These are phyloP conservation scores for Phylloscopus whistleri DNA, from an alignment of 2,113 vertebrate genomes.

Conservation along the genomic window DNA sequence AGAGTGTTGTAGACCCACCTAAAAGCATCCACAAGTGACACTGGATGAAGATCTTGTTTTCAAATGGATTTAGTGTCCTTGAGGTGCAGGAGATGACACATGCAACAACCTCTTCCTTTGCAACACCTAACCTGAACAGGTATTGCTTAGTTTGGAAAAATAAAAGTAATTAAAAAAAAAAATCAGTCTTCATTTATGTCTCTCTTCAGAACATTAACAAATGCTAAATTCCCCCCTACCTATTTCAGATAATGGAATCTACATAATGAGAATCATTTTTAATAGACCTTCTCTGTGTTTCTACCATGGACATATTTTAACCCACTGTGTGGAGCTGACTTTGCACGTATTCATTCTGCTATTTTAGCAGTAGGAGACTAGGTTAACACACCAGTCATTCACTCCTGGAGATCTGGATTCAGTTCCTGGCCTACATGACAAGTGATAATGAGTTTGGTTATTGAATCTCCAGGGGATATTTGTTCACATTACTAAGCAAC, in stretches of 20 bases:
- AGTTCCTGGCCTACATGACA: slow-evolving; percentile 63
- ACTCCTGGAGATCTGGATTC: slow-evolving; percentile 62
- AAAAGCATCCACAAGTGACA: not conserved
- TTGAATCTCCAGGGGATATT: slow-evolving; percentile 66
- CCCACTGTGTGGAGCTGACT: slow-evolving; percentile 5
- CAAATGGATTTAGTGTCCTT: not conserved
- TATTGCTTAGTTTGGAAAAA: not conserved
- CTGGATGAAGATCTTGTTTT: not conserved
- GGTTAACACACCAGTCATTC: slow-evolving; percentile 54
- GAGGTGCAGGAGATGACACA: not conserved
- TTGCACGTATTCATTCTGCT: slow-evolving; percentile 42
- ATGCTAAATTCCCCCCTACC: not conserved
- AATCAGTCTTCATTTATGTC: not conserved
- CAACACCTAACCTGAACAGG: not conserved
- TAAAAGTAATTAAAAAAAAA: not conserved
- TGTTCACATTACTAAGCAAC: slow-evolving; percentile 67
- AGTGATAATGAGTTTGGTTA: slow-evolving; percentile 68
- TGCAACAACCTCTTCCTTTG: not conserved
- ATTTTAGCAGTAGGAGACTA: slow-evolving; percentile 53
- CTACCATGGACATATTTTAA: slow-evolving; percentile 39
- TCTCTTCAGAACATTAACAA: not conserved
- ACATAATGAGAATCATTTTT: slow-evolving; percentile 7
- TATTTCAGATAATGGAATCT: slow-evolving; percentile 32
- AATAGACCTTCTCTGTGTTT: slow-evolving; percentile 6
- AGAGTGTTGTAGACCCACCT: not conserved